Evolutionary conservation across 2,797 vertebrate genomes (phyloP).

Genomic region (Eupleurogrammus muticus): DNA sequence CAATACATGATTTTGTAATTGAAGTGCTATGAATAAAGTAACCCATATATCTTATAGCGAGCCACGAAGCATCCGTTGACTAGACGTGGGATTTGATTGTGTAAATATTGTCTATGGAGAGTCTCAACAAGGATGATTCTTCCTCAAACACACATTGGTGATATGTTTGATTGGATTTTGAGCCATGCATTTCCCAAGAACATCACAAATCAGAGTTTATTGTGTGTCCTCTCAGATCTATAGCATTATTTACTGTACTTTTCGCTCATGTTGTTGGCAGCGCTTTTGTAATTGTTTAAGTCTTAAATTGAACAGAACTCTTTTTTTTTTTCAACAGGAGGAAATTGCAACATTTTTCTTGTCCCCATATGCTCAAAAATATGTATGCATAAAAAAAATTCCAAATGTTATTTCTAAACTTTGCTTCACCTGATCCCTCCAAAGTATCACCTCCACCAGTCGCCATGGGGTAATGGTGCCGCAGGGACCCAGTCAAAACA

Average conservation of each 20-base stretch:
- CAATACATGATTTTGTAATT: slow-evolving; percentile 87
- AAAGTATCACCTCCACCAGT: slow-evolving; percentile 68
- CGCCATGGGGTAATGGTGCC: slow-evolving; percentile 69
- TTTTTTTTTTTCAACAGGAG: slow-evolving; percentile 40
- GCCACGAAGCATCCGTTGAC: slow-evolving; percentile 78
- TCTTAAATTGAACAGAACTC: slow-evolving; percentile 59
- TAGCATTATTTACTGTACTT: slow-evolving; percentile 75
- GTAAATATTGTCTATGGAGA: slow-evolving; percentile 83
- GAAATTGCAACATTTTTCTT: slow-evolving; percentile 48
- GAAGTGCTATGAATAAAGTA: slow-evolving; percentile 85
- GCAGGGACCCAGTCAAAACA: slow-evolving; percentile 80
- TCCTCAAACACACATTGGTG: slow-evolving; percentile 81
- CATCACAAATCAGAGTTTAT: slow-evolving; percentile 80
- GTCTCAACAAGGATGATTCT: slow-evolving; percentile 79
- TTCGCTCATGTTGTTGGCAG: slow-evolving; percentile 51
- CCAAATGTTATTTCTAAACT: slow-evolving; percentile 70
- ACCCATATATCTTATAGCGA: slow-evolving; percentile 80
- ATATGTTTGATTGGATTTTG: slow-evolving; percentile 83
- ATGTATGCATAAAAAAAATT: slow-evolving; percentile 40
- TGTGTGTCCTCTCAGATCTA: slow-evolving; percentile 74
- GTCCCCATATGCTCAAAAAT: slow-evolving; percentile 14
- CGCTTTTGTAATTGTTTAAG: slow-evolving; percentile 64
- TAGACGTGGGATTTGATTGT: slow-evolving; percentile 81
- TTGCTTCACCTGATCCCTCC: slow-evolving; percentile 73
- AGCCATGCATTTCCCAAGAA: slow-evolving; percentile 80